Evolutionary conservation across 1,140 invertebrate genomes (phyloP), one percentile per base, ranked within the genome.

Genomic region (Pseudobourletiella spinata): DNA sequence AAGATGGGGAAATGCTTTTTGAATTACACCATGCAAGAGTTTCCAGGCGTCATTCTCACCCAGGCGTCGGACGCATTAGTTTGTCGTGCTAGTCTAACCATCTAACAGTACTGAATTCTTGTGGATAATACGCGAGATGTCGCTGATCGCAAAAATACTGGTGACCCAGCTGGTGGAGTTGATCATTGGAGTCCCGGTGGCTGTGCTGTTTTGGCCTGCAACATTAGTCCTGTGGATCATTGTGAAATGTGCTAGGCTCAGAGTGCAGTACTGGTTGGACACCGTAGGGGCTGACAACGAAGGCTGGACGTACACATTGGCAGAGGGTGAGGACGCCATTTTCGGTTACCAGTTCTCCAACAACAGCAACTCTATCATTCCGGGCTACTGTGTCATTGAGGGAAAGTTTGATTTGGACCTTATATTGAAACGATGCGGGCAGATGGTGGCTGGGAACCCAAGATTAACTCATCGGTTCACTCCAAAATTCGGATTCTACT

Each of bases 281-380:
- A n/a, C n/a, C n/a, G n/a, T n/a, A 26, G 30, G 11, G 32, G n/a
- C 18, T 46, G 29, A 20, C 51, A 55, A 14, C 26, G 59, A 50
- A 16, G 63, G 63, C 22, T 46, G 51, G 15, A 26, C n/a, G 4
- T 66, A 62, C 50, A 26, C 16, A 15, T 16, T 66, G 3, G 56
- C 60, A 1, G 14, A 26, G 24, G 64, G 64, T 30, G 39, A 39
- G 20, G 60, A 62, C 26, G 22, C 52, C 1, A 25, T 63, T 6
- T 66, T 66, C 29, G 64, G 60, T 11, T 32, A 50, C 14, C 48
- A 57, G 48, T 29, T 63, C 11, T 22, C 55, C 3, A 61, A 61
- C 35, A 59, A 58, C 20, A 55, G 64, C 18, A 57, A 56, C 15
- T 63, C 60, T 28, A 24, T 58, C 1, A 66, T 66, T 59, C 42